Evolutionary conservation across 2,113 vertebrate genomes (phyloP), one percentile per base, ranked within the genome.

Genomic region (Trinectes maculatus): DNA sequence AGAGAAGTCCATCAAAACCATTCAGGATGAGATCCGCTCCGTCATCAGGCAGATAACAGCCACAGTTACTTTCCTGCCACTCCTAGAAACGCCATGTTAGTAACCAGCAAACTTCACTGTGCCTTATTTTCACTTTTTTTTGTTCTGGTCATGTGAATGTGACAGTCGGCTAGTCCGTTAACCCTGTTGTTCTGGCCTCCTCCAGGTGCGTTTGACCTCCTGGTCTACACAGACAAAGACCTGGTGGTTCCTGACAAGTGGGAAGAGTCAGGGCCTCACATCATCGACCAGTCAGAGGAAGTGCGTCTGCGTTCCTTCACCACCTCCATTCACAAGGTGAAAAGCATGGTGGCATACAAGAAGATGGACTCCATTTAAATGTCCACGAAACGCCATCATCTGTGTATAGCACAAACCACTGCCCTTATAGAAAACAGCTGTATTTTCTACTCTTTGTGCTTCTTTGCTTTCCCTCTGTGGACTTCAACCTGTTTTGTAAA

Each of bases 1-100:
- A 76, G 95, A 98, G 44, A 98, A 98, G 82, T 95, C 97, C 48
- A 94, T 96, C 39, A 98, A 98, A 83, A 93, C 93, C 59, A 96
- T 99, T 60, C 96, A 99, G 82, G 95, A 98, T 80, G 97, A 99
- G 92, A 98, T 99, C 66, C 95, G 95, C 59, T 98, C 96, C 0
- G 96, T 99, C 40, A 98, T 99, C 79, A 92, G 97, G 56, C 97
- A 99, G 82, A 93, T 98, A 66, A 99, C 97, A 11, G 97, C 97
- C 60, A 96, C 96, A 0, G 96, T 98, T 28, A 98, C 97, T 6
- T 99, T 99, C 83, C 88, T 99, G 82, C 97, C 96, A 0, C 89
- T 99, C 36, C 51, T 99, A 66, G 96, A 98, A 87, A 93, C 93
- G 8, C 91, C 95, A 19, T 99, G 97, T 99, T 79, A 95, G 97